Base-by-base conservation (phyloP, 37 sponge, comb jelly and placozoan species). In the Halichondria panicea region DNA sequence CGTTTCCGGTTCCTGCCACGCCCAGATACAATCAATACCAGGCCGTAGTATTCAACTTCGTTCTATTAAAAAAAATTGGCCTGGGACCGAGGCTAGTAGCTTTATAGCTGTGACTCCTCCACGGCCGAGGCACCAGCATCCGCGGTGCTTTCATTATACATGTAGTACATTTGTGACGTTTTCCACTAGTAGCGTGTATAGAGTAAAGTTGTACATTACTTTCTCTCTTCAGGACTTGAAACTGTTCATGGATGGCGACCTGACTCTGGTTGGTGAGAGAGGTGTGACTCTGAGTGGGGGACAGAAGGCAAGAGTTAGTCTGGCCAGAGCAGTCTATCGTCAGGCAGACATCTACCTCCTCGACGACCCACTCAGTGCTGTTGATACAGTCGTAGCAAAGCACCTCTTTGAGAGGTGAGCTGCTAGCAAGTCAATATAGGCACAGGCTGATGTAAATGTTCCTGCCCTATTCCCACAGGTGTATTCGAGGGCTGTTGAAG, bases 271-370 rank as follows among this genome's bases (percentile, higher is more conserved):
- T 5, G 97, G 97, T 28, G 93, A 88, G 80, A 87, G 89, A 54
- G 97, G 97, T 55, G 90, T 92, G 35, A 92, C 93, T 19, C 79
- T 92, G 55, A 96, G 93, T 90, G 97, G 97, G 11, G 97, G 97
- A 12, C 97, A 96, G 77, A 92, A 92, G 84, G 88, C 94, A 11
- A 82, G 97, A 53, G 87, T 96, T n/a, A 85, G 84, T 60, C 86
- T 96, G 55, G 97, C 97, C n/a, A 81, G 94, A 62, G 87, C 90
- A 27, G 71, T 89, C 36, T 93, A 93, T 66, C 79, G 61, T 32
- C 35, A 85, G 11, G 91, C 91, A 41, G 91, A 88, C 53, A 70
- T 93, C 55, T 85, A 78, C 74, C 76, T 93, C 25, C 75, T 93
- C 48, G 94, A 93, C 66, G 94, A 93, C 52, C 94, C 94, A 30